Evolutionary conservation across 2,888 invertebrate genomes (phyloP).

Genomic region (Leptopilina drosophilae): DNA sequence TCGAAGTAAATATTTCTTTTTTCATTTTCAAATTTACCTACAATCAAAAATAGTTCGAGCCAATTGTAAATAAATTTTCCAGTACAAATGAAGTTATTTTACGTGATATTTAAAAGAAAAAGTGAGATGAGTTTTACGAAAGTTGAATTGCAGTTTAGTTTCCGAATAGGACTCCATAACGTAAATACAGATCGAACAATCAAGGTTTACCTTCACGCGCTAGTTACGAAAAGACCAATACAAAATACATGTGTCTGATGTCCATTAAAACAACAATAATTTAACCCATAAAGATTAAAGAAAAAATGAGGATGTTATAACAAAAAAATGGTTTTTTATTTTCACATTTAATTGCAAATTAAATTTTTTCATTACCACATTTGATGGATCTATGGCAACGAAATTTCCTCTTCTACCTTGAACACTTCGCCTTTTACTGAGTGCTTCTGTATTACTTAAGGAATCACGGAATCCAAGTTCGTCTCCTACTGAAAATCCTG

Average conservation of each 20-base stretch:
- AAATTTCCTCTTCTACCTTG: constrained; percentile 63
- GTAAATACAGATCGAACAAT: constrained; percentile 46
- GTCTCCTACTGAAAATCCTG: constrained; percentile 92
- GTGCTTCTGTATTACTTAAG: constrained; percentile 86
- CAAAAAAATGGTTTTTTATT: too few species aligned
- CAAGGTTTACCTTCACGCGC: constrained; percentile 62
- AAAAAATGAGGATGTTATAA: neutral
- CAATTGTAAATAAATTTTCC: too few species aligned
- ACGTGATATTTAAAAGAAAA: neutral
- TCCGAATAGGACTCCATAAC: constrained; percentile 44
- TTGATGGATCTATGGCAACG: constrained; percentile 50
- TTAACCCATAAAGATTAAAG: neutral
- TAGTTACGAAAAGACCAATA: constrained; percentile 62
- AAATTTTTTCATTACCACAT: constrained; percentile 62
- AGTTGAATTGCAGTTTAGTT: constrained; percentile 38
- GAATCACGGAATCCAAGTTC: constrained; percentile 92
- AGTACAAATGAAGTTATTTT: too few species aligned
- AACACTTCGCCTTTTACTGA: constrained; percentile 82
- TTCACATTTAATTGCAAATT: too few species aligned
- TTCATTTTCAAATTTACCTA: too few species aligned
- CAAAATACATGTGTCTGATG: constrained; percentile 42
- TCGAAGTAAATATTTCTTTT: too few species aligned
- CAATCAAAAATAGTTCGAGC: too few species aligned
- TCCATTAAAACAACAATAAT: neutral
- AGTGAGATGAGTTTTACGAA: constrained; percentile 19